Conservation (phyloP, 1,140 invertebrate species). For the Monochamus saltuarius region DNA sequence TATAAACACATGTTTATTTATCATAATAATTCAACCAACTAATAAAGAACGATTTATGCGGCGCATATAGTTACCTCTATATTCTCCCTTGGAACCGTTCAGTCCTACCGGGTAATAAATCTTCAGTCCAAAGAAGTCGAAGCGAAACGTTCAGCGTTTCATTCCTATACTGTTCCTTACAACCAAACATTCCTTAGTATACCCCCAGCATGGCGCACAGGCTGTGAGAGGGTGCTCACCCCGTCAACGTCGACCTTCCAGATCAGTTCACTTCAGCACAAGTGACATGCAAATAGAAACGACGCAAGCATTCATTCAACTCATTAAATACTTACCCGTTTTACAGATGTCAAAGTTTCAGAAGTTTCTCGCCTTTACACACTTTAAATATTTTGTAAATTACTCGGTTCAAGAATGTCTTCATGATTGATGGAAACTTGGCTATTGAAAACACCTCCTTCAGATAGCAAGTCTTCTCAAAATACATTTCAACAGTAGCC, state of each 20-base stretch:
- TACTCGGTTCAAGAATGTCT: constrained; percentile 18
- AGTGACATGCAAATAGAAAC: constrained; percentile 48
- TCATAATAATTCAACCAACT: constrained; percentile 33
- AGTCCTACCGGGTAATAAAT: constrained; percentile 40
- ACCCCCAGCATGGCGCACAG: neutral
- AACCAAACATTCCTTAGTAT: no score
- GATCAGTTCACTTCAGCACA: constrained; percentile 44
- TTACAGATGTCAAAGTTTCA: constrained; percentile 35
- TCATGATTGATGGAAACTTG: constrained; percentile 20
- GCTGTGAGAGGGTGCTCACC: neutral
- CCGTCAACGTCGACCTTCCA: constrained; percentile 31
- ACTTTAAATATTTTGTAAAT: constrained; percentile 14
- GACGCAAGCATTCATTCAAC: constrained; percentile 41
- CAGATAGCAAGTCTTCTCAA: constrained; percentile 3
- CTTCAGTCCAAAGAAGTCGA: constrained; percentile 36
- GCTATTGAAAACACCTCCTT: constrained; percentile 5
- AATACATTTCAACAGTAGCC: neutral
- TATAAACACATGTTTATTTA: constrained; percentile 17
- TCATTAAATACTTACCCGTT: constrained; percentile 45
- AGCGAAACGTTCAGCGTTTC: constrained; percentile 25
- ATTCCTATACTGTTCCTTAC: no score
- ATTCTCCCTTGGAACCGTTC: constrained; percentile 44
- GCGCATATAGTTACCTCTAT: constrained; percentile 42
- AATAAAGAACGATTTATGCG: constrained; percentile 45
- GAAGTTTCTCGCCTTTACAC: constrained; percentile 1